These are phyloP conservation scores for Archaeoteleia sp. DNA, from an alignment of 2,888 invertebrate species.

Conservation along the genomic window DNA sequence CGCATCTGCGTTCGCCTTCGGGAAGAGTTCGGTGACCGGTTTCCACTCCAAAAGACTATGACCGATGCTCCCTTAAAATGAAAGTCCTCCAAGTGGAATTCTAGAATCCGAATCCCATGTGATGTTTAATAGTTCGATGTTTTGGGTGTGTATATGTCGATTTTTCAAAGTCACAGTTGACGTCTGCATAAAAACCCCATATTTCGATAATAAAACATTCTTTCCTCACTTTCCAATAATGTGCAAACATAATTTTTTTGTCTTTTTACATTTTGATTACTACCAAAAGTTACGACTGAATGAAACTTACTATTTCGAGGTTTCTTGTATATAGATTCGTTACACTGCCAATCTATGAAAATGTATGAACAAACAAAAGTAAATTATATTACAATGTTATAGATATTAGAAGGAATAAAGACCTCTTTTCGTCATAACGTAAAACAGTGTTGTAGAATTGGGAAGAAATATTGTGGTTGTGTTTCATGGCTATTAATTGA, in stretches of 20 bases:
- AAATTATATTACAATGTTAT: too few relatives aligned
- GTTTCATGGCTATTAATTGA: too few relatives aligned
- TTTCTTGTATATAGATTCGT: too few relatives aligned
- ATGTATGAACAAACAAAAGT: too few relatives aligned
- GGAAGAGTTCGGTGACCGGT: conserved; percentile 90
- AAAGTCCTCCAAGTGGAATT: conserved; percentile 41
- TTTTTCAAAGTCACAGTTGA: conserved; percentile 21
- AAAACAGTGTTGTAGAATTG: too few relatives aligned
- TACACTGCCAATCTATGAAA: too few relatives aligned
- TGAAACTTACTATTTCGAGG: too few relatives aligned
- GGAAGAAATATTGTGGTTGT: too few relatives aligned
- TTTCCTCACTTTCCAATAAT: conserved; percentile 28
- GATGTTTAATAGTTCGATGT: conserved; percentile 47
- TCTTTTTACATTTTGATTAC: background rate
- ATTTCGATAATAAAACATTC: conserved; percentile 29
- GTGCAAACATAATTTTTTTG: too few relatives aligned
- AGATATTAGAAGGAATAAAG: too few relatives aligned
- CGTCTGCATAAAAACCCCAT: conserved; percentile 28
- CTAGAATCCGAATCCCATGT: conserved; percentile 33
- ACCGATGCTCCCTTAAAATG: conserved; percentile 22
- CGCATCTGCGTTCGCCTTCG: conserved; percentile 93
- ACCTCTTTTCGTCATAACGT: too few relatives aligned
- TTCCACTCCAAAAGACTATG: conserved; percentile 20
- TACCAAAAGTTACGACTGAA: too few relatives aligned
- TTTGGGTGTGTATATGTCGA: conserved; percentile 8